A percentile compares a stretch with the other conserved stretches of the same genome.
Conservation (phyloP, 2,888 invertebrate species). For the Standfussiana lucernea region DNA sequence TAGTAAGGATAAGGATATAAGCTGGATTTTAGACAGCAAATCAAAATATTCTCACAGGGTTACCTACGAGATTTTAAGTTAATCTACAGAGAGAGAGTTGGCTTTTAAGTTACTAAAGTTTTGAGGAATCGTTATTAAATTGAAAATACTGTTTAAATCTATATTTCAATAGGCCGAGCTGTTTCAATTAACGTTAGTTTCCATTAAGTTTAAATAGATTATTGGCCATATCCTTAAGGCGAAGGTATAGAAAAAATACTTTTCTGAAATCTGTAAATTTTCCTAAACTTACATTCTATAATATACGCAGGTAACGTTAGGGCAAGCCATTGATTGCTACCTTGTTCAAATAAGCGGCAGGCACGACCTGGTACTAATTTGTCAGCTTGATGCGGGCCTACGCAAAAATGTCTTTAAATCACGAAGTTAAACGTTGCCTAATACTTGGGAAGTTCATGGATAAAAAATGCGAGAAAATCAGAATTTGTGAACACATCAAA, state of each 20-base stretch:
- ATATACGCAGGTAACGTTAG: neutral
- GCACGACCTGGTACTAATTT: slow-evolving; percentile 56
- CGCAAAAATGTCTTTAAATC: slow-evolving; percentile 20
- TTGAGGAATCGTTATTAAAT: neutral
- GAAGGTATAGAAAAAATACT: neutral
- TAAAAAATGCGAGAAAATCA: neutral
- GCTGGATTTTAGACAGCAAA: neutral
- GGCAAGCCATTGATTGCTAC: slow-evolving; percentile 19
- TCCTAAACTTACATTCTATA: neutral
- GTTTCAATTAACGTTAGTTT: neutral
- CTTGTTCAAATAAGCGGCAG: slow-evolving; percentile 36
- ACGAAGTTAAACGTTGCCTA: neutral
- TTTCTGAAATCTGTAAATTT: neutral
- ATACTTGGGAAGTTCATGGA: neutral
- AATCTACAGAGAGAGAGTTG: neutral
- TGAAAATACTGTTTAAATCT: neutral
- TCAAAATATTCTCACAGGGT: neutral
- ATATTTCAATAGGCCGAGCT: neutral
- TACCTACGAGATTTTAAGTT: neutral
- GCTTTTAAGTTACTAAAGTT: neutral
- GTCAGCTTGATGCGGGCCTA: slow-evolving; percentile 18
- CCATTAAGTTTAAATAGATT: neutral
- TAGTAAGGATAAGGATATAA: too few relatives aligned
- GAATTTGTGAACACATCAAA: neutral
- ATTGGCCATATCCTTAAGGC: neutral